These are phyloP conservation scores for Meganola albula DNA, from an alignment of 2,888 invertebrate genomes.

Conservation along the genomic window DNA sequence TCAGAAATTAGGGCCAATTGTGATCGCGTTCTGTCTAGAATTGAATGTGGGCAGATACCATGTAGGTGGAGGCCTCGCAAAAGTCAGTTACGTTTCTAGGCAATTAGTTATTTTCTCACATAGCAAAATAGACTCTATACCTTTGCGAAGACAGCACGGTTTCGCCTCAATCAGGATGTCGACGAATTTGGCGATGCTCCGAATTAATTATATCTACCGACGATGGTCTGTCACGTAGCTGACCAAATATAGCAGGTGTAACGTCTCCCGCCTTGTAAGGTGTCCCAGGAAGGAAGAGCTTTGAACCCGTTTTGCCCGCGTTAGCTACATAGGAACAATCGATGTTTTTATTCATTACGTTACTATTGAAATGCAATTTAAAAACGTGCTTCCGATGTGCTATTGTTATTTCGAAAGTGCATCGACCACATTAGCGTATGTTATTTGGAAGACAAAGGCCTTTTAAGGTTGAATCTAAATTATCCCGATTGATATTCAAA, in stretches of 20 bases:
- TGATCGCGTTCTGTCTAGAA: slow-evolving; percentile 44
- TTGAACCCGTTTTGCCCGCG: slow-evolving; percentile 50
- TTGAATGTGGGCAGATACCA: slow-evolving; percentile 69
- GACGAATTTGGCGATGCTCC: slow-evolving; percentile 60
- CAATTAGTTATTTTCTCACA: slow-evolving; percentile 37
- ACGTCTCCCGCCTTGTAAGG: slow-evolving; percentile 51
- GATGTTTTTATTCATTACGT: slow-evolving; percentile 37
- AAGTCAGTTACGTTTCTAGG: slow-evolving; percentile 60
- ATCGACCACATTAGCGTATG: slow-evolving; percentile 37
- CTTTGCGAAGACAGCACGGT: slow-evolving; percentile 45
- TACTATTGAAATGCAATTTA: slow-evolving; percentile 60
- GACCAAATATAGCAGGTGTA: slow-evolving; percentile 62
- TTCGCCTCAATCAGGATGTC: slow-evolving; percentile 42
- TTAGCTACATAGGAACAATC: slow-evolving; percentile 36
- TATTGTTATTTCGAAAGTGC: slow-evolving; percentile 45
- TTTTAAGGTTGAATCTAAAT: slow-evolving; percentile 1
- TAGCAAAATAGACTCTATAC: slow-evolving; percentile 47
- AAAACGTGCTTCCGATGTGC: slow-evolving; percentile 56
- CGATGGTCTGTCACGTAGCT: slow-evolving; percentile 65
- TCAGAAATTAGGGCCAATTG: slow-evolving; percentile 55
- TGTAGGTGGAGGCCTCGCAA: slow-evolving; percentile 71
- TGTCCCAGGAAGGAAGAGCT: slow-evolving; percentile 63
- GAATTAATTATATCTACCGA: slow-evolving; percentile 62
- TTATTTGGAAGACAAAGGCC: slow-evolving; percentile 12
- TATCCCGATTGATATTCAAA: not conserved